phyloP scores from a whole-genome alignment of 2,797 vertebrate species.

The Sebastes itinus region DNA sequence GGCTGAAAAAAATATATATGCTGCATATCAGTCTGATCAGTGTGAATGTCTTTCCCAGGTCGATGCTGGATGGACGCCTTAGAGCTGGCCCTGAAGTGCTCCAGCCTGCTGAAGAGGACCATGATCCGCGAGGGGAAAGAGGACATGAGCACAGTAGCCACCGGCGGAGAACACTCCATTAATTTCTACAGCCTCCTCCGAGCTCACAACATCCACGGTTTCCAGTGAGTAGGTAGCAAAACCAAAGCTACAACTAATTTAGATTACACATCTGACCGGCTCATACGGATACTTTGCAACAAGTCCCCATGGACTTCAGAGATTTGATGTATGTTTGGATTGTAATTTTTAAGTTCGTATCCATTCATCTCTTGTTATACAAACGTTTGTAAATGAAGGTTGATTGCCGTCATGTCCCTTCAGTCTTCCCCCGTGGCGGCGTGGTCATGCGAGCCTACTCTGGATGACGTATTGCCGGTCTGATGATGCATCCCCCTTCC shows the following conservation, averaged over 20 bases:
- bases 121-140: slow-evolving; percentile 99
- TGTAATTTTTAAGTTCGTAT: too few species aligned
- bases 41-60: slow-evolving; percentile 75
- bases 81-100: slow-evolving; percentile 97
- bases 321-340: too few species aligned
- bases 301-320: too few species aligned
- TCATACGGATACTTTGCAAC: too few species aligned
- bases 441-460: too few species aligned
- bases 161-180: slow-evolving; percentile 87
- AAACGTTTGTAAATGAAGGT: too few species aligned
- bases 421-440: too few species aligned
- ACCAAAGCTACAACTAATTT: rapidly evolving
- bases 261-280: too few species aligned
- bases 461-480: too few species aligned
- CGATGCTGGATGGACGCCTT: slow-evolving; percentile 99
- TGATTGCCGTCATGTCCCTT: too few species aligned
- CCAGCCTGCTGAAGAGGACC: slow-evolving; percentile 94
- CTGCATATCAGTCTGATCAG: not conserved
- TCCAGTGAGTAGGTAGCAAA: slow-evolving; percentile 85
- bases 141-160: slow-evolving; percentile 79
- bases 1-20: not conserved
- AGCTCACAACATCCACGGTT: slow-evolving; percentile 92
- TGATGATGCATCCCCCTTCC: not conserved
- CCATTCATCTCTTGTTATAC: too few species aligned
- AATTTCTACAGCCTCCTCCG: slow-evolving; percentile 94